Conservation (phyloP, 2,113 vertebrate species). For the Caloenas nicobarica region DNA sequence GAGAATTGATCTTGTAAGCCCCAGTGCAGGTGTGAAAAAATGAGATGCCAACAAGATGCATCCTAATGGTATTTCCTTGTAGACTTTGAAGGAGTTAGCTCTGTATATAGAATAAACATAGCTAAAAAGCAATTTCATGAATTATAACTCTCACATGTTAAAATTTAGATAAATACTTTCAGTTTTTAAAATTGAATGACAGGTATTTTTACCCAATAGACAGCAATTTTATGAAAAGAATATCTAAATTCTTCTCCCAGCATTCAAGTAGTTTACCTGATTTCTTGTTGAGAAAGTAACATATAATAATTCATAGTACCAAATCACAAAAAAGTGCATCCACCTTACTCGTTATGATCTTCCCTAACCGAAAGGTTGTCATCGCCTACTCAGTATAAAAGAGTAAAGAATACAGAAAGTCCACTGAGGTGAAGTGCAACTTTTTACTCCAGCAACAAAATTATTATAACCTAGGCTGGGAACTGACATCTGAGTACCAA, state of each 20-base stretch:
- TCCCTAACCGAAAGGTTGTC: not conserved
- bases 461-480: not conserved
- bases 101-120: constrained; percentile 31
- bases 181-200: not conserved
- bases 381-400: not conserved
- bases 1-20: constrained; percentile 68
- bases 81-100: constrained; percentile 6
- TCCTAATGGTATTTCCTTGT: constrained; percentile 42
- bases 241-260: not conserved
- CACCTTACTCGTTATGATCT: not conserved
- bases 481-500: not conserved
- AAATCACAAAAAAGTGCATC: not conserved
- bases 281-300: not conserved
- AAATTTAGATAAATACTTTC: constrained; percentile 1
- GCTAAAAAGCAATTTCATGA: constrained; percentile 7
- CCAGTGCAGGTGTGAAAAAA: constrained; percentile 67
- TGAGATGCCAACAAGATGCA: constrained; percentile 60
- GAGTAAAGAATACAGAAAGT: not conserved
- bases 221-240: not conserved
- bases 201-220: not conserved
- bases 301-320: not conserved
- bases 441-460: not conserved
- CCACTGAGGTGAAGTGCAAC: not conserved
- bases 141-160: not conserved
- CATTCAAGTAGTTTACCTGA: not conserved